These are phyloP conservation scores for Dolomedes plantarius DNA, from an alignment of 2,888 invertebrate species.

Conservation along the genomic window DNA sequence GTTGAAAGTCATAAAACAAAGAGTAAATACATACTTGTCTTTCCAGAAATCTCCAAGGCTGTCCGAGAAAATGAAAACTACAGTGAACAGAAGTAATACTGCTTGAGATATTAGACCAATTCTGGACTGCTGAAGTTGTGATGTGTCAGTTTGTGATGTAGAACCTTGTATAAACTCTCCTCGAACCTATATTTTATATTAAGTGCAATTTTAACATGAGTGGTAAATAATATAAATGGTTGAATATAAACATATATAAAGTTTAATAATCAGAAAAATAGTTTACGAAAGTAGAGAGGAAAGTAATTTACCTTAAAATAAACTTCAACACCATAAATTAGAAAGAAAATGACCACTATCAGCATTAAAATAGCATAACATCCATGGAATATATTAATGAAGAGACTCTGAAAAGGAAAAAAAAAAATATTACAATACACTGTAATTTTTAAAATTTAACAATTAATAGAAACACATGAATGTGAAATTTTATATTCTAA, in stretches of 20 bases:
- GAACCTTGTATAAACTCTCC: constrained; percentile 74
- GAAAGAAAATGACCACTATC: constrained; percentile 92
- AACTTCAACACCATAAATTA: constrained; percentile 95
- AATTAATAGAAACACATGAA: too few relatives aligned
- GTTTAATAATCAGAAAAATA: too few relatives aligned
- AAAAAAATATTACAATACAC: not conserved
- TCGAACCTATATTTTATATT: constrained; percentile 73
- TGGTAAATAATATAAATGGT: too few relatives aligned
- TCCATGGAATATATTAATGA: constrained; percentile 92
- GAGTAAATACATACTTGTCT: constrained; percentile 84
- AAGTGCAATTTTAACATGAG: too few relatives aligned
- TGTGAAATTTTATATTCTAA: too few relatives aligned
- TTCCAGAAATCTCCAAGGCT: constrained; percentile 95
- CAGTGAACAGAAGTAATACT: constrained; percentile 91
- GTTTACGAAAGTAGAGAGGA: too few relatives aligned
- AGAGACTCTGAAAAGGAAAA: constrained; percentile 80
- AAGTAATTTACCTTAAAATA: constrained; percentile 91
- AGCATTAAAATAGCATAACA: constrained; percentile 93
- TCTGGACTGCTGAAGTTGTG: constrained; percentile 93
- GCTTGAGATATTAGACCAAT: constrained; percentile 92
- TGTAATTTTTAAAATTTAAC: not conserved
- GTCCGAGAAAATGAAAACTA: constrained; percentile 92
- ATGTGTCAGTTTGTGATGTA: constrained; percentile 81
- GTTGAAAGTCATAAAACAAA: too few relatives aligned
- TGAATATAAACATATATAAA: too few relatives aligned